Conservation (phyloP, 2,888 invertebrate genomes). For the Ophion slaviceki region DNA sequence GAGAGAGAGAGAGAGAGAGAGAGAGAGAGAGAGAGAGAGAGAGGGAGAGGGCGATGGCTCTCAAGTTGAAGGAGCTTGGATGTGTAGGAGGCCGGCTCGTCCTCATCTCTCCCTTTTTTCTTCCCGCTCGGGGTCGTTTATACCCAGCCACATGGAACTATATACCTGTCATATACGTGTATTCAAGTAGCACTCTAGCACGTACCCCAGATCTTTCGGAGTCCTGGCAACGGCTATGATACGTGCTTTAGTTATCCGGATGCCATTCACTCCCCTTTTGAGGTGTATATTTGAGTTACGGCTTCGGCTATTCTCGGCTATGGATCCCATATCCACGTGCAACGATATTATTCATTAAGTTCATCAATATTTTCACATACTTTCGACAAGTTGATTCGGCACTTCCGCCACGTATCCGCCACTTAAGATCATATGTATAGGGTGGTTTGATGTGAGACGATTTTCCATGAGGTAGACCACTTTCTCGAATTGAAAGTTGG, state of each 20-base stretch:
- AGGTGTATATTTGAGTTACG: slow-evolving; percentile 36
- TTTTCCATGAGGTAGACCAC: too few species aligned
- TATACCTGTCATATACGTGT: slow-evolving; percentile 22
- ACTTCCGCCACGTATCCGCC: background rate
- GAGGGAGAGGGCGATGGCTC: slow-evolving; percentile 52
- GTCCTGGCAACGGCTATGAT: slow-evolving; percentile 38
- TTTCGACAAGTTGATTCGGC: background rate
- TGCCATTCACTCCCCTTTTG: slow-evolving; percentile 9
- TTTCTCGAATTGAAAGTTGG: too few species aligned
- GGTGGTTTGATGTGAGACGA: too few species aligned
- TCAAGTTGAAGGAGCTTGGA: slow-evolving; percentile 51
- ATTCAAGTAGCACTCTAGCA: slow-evolving; percentile 38
- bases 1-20: slow-evolving; percentile 14
- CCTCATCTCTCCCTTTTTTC: slow-evolving; percentile 53
- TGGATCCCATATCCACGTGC: background rate
- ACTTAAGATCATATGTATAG: background rate
- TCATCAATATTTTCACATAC: background rate
- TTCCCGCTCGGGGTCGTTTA: slow-evolving; percentile 14
- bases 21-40: background rate
- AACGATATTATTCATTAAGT: background rate
- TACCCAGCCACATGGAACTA: slow-evolving; percentile 29
- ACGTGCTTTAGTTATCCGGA: slow-evolving; percentile 29
- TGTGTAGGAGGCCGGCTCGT: slow-evolving; percentile 49
- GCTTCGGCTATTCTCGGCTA: background rate
- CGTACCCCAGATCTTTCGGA: slow-evolving; percentile 28